Conservation (phyloP, 2,113 vertebrate genomes). For the Trematocara zebra region DNA sequence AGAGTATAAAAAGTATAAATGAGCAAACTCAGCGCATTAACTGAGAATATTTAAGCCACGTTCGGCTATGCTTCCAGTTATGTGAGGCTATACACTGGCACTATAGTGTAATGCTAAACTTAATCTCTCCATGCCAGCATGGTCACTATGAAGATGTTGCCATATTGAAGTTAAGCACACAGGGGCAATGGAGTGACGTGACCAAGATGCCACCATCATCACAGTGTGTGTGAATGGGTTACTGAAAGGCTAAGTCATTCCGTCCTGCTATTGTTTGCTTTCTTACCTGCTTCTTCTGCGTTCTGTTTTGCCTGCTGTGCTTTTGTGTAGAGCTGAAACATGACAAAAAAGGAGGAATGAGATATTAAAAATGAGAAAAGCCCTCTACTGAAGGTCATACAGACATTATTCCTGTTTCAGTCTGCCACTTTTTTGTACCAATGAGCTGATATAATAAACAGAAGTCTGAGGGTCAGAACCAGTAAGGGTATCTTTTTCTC, state of each 20-base stretch:
- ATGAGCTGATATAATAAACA: background rate
- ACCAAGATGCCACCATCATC: background rate
- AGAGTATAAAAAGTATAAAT: background rate
- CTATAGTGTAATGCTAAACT: background rate
- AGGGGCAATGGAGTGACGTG: background rate
- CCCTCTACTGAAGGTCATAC: background rate
- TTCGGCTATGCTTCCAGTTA: background rate
- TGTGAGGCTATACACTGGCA: background rate
- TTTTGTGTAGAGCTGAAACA: conserved; percentile 82
- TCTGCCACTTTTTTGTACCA: background rate
- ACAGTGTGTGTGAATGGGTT: background rate
- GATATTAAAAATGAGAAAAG: background rate
- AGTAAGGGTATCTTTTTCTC: background rate
- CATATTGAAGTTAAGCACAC: background rate
- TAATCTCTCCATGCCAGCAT: background rate
- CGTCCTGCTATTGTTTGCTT: background rate
- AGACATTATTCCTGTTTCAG: background rate
- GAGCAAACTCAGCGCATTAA: background rate
- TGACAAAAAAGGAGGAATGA: background rate
- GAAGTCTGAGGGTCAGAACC: background rate
- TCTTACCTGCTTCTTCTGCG: conserved; percentile 86
- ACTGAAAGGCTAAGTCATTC: background rate
- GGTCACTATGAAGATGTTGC: background rate
- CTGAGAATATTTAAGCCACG: background rate
- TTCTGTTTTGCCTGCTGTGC: conserved; percentile 84